phyloP scores from a whole-genome alignment of 2,113 vertebrate species.

The Steatornis caripensis region DNA sequence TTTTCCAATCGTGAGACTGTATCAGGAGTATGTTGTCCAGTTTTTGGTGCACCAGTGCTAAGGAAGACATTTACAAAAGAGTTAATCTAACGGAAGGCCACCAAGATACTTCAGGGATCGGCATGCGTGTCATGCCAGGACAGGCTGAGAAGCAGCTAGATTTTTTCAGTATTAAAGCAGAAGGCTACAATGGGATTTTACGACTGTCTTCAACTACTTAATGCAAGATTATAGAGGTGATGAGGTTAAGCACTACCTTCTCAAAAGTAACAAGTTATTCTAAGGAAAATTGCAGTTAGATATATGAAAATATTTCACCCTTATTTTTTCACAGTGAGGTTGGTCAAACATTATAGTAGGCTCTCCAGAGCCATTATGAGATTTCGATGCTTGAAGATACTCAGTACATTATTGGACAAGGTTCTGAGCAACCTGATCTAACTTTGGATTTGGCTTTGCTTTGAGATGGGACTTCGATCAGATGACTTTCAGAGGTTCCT shows the following conservation, averaged over 20 bases:
- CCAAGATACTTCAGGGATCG: background rate
- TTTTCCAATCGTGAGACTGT: background rate
- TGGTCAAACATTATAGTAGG: background rate
- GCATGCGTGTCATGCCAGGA: background rate
- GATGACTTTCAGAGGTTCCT: background rate
- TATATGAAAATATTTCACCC: background rate
- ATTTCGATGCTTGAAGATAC: background rate
- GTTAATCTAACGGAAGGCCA: background rate
- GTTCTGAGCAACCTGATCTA: background rate
- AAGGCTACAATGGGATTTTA: background rate
- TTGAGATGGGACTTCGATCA: background rate
- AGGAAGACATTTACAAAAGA: background rate
- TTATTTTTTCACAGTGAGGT: background rate
- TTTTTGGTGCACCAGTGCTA: background rate
- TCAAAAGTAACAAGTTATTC: background rate
- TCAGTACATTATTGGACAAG: background rate
- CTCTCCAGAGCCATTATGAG: background rate
- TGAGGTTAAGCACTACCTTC: background rate
- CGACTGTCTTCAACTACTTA: background rate
- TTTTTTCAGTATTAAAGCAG: background rate
- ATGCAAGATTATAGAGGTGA: background rate
- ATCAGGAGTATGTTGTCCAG: background rate
- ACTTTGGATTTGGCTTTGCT: background rate
- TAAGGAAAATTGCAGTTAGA: background rate
- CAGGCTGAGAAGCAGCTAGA: background rate